A percentile compares a stretch with the other conserved stretches of the same genome.
Evolutionary conservation across 2,888 invertebrate species (phyloP).

Genomic region (Hololepta plana): DNA sequence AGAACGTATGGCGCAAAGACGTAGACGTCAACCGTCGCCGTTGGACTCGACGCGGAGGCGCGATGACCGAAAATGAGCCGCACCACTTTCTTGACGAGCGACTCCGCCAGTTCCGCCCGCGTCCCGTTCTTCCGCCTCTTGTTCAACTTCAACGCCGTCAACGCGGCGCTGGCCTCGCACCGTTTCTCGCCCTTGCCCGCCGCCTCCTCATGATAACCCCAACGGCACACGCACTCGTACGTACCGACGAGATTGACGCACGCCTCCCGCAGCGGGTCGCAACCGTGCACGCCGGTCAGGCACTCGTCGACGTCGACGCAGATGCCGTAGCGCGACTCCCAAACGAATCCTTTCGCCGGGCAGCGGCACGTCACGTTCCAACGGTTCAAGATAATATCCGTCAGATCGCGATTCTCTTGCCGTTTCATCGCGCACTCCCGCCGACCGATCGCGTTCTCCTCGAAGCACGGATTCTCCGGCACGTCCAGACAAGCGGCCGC

Average conservation of each 20-base stretch:
- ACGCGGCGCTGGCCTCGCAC: no score
- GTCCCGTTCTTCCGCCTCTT: no score
- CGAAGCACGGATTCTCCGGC: slow-evolving; percentile 33
- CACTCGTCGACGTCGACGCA: slow-evolving; percentile 48
- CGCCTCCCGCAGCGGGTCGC: slow-evolving; percentile 27
- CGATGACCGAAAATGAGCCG: no score
- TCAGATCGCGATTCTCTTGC: slow-evolving; percentile 22
- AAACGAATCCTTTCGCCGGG: slow-evolving; percentile 30
- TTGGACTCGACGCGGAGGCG: no score
- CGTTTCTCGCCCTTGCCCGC: no score
- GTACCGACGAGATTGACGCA: slow-evolving; percentile 37
- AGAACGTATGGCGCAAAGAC: no score
- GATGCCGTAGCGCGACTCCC: slow-evolving; percentile 39
- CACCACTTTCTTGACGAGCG: no score
- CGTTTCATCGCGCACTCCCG: slow-evolving; percentile 21
- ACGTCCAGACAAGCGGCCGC: slow-evolving; percentile 27
- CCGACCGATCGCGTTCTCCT: slow-evolving; percentile 19
- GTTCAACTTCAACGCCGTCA: no score
- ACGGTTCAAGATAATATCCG: slow-evolving; percentile 32
- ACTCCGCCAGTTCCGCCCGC: no score
- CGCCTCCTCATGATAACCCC: no score
- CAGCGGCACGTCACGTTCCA: slow-evolving; percentile 45
- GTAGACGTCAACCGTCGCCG: no score
- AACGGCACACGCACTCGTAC: slow-evolving; percentile 31
- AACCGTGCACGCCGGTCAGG: slow-evolving; percentile 21